Base-by-base conservation (phyloP, 2,113 vertebrate genomes). In the Oncorhynchus clarkii region DNA sequence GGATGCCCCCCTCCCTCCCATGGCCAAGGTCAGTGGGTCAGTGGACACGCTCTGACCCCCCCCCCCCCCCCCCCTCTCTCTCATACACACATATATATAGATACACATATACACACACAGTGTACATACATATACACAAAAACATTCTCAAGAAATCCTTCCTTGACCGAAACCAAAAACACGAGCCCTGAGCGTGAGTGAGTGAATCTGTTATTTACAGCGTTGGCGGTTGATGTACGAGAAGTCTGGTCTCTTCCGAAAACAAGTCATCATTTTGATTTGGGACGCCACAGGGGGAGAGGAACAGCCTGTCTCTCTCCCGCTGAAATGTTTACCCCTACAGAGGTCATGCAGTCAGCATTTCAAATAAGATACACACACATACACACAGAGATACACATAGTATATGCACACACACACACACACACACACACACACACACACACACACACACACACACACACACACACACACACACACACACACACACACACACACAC, bases 191-290 rank as follows among this genome's bases (percentile, higher is more conserved):
- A 22, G 60, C 24, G 60, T 64, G 60, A 64, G 57, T 64, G 22
- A 64, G 57, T 26, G 26, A 27, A 14, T 39, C 4, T n/a, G 27
- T 67, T 29, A 12, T 29, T 34, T 29, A 8, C 26, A 34, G 66
- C 18, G 66, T 67, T 73, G 80, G 76, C 78, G 66, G 78, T 79
- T 85, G 87, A 91, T 89, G 84, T 88, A 90, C 54, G 84, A 87
- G 83, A 66, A 54, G 11, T 29, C 31, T 59, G 1, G 59, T 78
- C 82, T 78, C 75, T 88, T 76, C 79, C 81, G 85, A 88, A 89
- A 92, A 90, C 91, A 91, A 85, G 74, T 84, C 87, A 89, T 92
- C 90, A 92, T 75, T 87, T 83, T 92, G 91, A 92, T 26, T 84
- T 13, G 72, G 75, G 77, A 87, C 80, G 67, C 89, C 89, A 88